Conservation (phyloP, 1,140 invertebrate species). For the Sycobia sp. region DNA sequence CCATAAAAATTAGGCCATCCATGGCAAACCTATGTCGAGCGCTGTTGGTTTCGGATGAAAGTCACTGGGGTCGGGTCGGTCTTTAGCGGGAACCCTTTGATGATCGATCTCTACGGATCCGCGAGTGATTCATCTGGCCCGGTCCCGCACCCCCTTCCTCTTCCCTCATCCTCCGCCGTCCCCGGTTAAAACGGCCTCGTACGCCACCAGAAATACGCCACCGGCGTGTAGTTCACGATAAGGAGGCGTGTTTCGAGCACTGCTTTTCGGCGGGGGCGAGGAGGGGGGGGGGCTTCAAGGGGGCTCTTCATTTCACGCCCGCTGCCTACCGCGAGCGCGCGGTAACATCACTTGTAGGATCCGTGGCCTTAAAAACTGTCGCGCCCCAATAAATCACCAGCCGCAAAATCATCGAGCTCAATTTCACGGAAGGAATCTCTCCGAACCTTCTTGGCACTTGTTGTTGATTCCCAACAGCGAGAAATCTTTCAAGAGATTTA, state of each 20-base stretch:
- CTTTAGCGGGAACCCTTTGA: slow-evolving; percentile 56
- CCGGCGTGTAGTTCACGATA: background rate
- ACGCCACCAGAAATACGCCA: slow-evolving; percentile 42
- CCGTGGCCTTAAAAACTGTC: background rate
- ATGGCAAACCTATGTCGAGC: too few species aligned
- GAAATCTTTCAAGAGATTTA: too few species aligned
- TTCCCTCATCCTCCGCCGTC: too few species aligned
- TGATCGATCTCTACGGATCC: slow-evolving; percentile 41
- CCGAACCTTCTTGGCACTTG: background rate
- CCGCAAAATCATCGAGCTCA: background rate
- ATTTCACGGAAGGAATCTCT: background rate
- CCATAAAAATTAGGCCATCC: background rate
- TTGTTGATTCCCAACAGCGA: background rate
- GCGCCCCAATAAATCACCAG: slow-evolving; percentile 37
- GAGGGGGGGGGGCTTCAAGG: slow-evolving; percentile 5
- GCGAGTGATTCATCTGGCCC: slow-evolving; percentile 31
- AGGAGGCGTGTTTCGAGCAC: slow-evolving; percentile 21
- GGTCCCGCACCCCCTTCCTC: slow-evolving; percentile 44
- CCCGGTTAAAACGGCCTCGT: too few species aligned
- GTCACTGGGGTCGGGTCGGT: slow-evolving; percentile 36
- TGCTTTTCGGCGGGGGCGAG: too few species aligned
- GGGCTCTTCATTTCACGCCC: slow-evolving; percentile 49
- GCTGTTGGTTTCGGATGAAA: background rate
- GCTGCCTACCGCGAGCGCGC: slow-evolving; percentile 39
- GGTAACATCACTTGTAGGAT: slow-evolving; percentile 27